phyloP scores from a whole-genome alignment of 2,797 vertebrate species.

The Malacoraja senta region DNA sequence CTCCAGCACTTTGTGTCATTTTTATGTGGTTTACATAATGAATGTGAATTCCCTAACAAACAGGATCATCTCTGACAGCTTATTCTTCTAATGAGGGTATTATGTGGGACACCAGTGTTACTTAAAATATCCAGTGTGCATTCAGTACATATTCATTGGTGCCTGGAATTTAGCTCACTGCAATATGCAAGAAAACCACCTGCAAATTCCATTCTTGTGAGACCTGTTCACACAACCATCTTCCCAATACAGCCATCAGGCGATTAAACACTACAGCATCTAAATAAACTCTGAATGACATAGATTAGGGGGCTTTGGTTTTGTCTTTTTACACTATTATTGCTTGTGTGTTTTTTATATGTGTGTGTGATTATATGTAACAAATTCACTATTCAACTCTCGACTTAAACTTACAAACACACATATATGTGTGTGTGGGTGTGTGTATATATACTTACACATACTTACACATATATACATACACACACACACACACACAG shows the following conservation, averaged over 20 bases:
- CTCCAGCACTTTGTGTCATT: not conserved
- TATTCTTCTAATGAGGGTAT: slow-evolving; percentile 5
- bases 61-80: not conserved
- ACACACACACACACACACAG: too few relatives aligned
- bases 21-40: not conserved
- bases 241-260: too few relatives aligned
- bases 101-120: not conserved
- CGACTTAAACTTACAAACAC: not conserved
- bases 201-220: not conserved
- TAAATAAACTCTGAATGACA: too few relatives aligned
- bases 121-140: slow-evolving; percentile 16
- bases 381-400: not conserved
- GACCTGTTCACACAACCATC: not conserved
- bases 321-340: too few relatives aligned
- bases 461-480: too few relatives aligned
- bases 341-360: too few relatives aligned
- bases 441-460: too few relatives aligned
- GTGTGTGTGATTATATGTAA: too few relatives aligned
- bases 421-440: too few relatives aligned
- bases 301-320: too few relatives aligned
- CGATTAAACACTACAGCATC: too few relatives aligned
- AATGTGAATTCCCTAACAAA: not conserved
- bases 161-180: not conserved
- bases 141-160: not conserved
- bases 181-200: not conserved